These are phyloP conservation scores for Scomber scombrus DNA, from an alignment of 2,113 vertebrate species.

Conservation along the genomic window DNA sequence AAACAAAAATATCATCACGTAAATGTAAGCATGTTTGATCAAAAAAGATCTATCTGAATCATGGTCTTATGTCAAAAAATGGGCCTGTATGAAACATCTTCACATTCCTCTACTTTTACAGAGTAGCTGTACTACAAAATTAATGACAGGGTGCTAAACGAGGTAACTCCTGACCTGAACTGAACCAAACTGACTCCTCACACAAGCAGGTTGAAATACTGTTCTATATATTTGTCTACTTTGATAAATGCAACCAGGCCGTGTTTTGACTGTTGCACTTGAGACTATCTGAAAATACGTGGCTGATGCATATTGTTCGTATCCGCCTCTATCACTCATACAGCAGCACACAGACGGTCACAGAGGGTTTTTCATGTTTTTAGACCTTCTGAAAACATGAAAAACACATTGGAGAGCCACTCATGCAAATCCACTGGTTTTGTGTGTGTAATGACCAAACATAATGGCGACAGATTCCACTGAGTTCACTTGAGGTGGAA, in stretches of 20 bases:
- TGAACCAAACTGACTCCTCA: constrained; percentile 44
- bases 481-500: constrained; percentile 30
- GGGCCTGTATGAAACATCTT: not conserved
- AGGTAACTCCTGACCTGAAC: constrained; percentile 36
- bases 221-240: constrained; percentile 34
- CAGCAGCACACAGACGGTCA: constrained; percentile 8
- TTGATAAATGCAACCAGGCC: constrained; percentile 45
- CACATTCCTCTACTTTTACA: not conserved
- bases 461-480: constrained; percentile 24
- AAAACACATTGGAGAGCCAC: constrained; percentile 22
- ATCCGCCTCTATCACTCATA: constrained; percentile 35
- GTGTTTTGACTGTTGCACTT: constrained; percentile 64
- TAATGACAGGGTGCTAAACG: not conserved
- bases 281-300: constrained; percentile 59
- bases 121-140: not conserved
- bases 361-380: too few species aligned
- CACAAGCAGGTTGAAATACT: constrained; percentile 35
- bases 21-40: not conserved
- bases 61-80: not conserved
- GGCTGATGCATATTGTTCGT: constrained; percentile 30
- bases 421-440: constrained; percentile 2
- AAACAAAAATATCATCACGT: too few species aligned
- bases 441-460: constrained; percentile 19
- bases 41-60: not conserved
- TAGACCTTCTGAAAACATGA: constrained; percentile 31